Evolutionary conservation across 2,797 vertebrate species (phyloP).

Genomic region (Meriones psammophilus): DNA sequence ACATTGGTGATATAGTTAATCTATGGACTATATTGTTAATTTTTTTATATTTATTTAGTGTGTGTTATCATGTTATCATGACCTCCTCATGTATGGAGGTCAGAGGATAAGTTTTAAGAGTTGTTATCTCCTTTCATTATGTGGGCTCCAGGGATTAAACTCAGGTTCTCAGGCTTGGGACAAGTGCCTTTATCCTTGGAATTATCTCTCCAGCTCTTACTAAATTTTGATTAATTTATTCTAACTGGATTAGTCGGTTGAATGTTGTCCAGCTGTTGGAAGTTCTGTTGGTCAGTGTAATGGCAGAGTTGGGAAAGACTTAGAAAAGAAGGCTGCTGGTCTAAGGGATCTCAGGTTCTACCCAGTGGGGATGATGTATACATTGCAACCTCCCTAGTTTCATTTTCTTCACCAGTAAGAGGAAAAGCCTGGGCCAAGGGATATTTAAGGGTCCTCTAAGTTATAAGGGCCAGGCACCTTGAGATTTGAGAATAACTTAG

Average conservation of each 20-base stretch:
- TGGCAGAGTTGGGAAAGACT: neutral
- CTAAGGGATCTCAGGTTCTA: neutral
- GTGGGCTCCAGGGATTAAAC: neutral
- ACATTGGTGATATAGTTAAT: neutral
- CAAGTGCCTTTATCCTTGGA: neutral
- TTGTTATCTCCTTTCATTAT: neutral
- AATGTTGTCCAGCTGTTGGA: neutral
- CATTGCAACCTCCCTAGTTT: neutral
- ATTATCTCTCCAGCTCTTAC: neutral
- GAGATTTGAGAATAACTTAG: neutral
- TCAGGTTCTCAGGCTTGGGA: neutral
- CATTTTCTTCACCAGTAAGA: neutral
- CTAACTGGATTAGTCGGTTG: slow-evolving; percentile 14
- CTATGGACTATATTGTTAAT: neutral
- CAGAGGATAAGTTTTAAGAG: neutral
- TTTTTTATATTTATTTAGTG: neutral
- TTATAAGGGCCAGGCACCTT: neutral
- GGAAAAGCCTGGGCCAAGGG: neutral
- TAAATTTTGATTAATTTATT: neutral
- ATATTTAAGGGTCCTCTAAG: neutral
- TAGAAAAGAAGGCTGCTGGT: neutral
- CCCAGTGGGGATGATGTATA: neutral
- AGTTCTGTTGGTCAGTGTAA: neutral
- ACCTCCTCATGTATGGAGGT: neutral
- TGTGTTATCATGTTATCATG: neutral